These are phyloP conservation scores for Penaeus monodon DNA, from an alignment of 2,888 invertebrate genomes.

Conservation along the genomic window DNA sequence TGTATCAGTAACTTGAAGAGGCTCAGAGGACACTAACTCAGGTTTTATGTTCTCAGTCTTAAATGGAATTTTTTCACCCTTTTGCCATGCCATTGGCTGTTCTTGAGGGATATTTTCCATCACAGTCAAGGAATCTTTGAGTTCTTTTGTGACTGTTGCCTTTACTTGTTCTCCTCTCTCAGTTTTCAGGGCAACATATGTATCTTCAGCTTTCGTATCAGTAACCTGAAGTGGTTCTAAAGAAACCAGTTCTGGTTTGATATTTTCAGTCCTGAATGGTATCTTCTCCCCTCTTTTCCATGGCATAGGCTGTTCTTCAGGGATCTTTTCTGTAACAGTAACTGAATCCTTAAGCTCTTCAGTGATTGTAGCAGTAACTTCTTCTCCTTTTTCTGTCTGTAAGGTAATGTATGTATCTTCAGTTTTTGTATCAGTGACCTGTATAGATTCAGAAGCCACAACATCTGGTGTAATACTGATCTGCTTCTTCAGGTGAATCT, in stretches of 20 bases:
- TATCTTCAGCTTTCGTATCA: conserved; percentile 8
- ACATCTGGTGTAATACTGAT: conserved; percentile 43
- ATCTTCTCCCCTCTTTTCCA: conserved; percentile 21
- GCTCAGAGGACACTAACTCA: conserved; percentile 26
- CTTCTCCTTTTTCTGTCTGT: conserved; percentile 24
- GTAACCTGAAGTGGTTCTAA: conserved; percentile 7
- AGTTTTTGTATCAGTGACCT: conserved; percentile 20
- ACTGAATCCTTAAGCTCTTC: conserved; percentile 17
- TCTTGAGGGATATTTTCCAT: too few species aligned
- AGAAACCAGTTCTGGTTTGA: conserved; percentile 4
- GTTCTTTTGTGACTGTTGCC: too few species aligned
- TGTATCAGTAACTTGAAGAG: conserved; percentile 37
- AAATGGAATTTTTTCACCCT: neutral
- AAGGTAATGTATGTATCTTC: conserved; percentile 17
- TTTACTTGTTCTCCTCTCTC: conserved; percentile 14
- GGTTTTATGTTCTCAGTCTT: conserved; percentile 38
- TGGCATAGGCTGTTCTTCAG: conserved; percentile 25
- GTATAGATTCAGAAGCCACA: conserved; percentile 30
- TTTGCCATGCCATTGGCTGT: too few species aligned
- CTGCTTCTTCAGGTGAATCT: conserved; percentile 44
- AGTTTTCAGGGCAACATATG: neutral
- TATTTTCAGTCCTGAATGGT: neutral
- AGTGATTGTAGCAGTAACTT: conserved; percentile 11
- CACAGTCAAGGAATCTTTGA: too few species aligned
- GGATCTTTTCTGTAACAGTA: conserved; percentile 19